Percentiles rank a stretch among this genome's conserved stretches.
These are phyloP conservation scores for Cyprinodon brontotheroides DNA, from an alignment of 2,113 vertebrate genomes.

Conservation along the genomic window DNA sequence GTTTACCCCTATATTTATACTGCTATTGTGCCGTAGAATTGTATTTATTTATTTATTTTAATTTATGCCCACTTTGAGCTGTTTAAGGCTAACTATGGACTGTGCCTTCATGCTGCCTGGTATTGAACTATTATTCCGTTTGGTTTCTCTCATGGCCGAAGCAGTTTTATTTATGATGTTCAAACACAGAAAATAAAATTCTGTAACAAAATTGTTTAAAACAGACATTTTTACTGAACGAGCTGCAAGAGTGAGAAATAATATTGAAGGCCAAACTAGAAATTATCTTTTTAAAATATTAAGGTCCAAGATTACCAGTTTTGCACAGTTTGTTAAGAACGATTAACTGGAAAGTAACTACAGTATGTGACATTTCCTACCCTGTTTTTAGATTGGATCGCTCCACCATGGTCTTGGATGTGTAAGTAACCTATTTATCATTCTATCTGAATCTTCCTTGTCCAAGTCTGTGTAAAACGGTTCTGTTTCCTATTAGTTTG, in stretches of 20 bases:
- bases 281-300: slow-evolving; percentile 19
- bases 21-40: too few relatives aligned
- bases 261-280: background rate
- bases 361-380: slow-evolving; percentile 20
- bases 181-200: background rate
- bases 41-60: too few relatives aligned
- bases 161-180: background rate
- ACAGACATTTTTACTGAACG: slow-evolving; percentile 10
- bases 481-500: slow-evolving; percentile 39
- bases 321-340: background rate
- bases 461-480: slow-evolving; percentile 9
- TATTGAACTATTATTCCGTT: too few relatives aligned
- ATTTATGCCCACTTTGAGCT: too few relatives aligned
- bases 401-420: slow-evolving; percentile 96
- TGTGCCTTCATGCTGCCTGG: too few relatives aligned
- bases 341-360: background rate
- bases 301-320: background rate
- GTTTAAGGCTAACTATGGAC: too few relatives aligned
- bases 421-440: slow-evolving; percentile 85
- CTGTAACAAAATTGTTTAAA: background rate
- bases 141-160: too few relatives aligned
- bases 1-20: too few relatives aligned
- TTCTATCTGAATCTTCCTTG: slow-evolving; percentile 1
- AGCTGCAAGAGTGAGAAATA: slow-evolving; percentile 16
- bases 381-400: slow-evolving; percentile 89